Conservation (phyloP, 2,888 invertebrate species). For the Tiliacea citrago region DNA sequence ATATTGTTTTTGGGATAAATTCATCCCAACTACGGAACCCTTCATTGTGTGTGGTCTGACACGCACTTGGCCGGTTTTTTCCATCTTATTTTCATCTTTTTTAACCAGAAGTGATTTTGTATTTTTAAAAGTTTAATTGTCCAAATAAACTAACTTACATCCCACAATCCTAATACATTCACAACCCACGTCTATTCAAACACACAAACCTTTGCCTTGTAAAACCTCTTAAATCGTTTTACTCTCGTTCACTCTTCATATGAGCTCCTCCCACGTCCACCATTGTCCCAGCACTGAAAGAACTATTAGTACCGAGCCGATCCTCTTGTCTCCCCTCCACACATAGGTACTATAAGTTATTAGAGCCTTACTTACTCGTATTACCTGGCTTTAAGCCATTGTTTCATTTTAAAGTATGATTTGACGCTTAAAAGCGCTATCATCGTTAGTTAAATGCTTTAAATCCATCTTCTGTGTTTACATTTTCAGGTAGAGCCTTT, state of each 20-base stretch:
- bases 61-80: no score
- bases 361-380: slow-evolving; percentile 40
- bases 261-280: slow-evolving; percentile 58
- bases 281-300: slow-evolving; percentile 70
- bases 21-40: no score
- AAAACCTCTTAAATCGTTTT: slow-evolving; percentile 42
- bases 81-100: no score
- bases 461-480: not conserved
- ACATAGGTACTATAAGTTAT: slow-evolving; percentile 71
- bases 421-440: not conserved
- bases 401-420: slow-evolving; percentile 20
- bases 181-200: slow-evolving; percentile 10
- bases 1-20: no score
- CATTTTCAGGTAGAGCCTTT: not conserved
- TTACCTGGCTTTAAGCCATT: slow-evolving; percentile 35
- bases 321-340: slow-evolving; percentile 59
- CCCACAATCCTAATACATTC: not conserved
- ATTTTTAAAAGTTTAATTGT: no score
- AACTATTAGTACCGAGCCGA: slow-evolving; percentile 67
- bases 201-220: not conserved
- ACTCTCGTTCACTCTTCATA: slow-evolving; percentile 56
- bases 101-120: no score
- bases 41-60: no score
- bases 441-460: not conserved
- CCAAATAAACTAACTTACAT: no score